A percentile compares a stretch with the other conserved stretches of the same genome.
phyloP scores from a whole-genome alignment of 2,797 vertebrate genomes.

The Garrulus glandarius region DNA sequence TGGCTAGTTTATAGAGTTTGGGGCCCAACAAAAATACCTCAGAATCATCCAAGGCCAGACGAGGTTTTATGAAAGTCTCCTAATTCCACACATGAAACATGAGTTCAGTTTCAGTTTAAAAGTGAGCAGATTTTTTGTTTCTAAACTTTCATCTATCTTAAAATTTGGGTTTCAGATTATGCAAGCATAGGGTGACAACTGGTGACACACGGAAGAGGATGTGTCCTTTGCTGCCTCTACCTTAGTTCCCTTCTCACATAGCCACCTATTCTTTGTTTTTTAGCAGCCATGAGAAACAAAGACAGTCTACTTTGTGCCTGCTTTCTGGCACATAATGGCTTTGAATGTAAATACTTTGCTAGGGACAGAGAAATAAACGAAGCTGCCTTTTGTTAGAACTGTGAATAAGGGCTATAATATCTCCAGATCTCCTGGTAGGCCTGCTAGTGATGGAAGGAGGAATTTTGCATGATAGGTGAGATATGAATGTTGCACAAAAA shows the following conservation, averaged over 20 bases:
- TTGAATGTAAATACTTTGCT: conserved; percentile 12
- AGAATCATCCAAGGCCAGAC: conserved; percentile 41
- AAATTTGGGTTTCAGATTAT: not conserved
- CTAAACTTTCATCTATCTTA: not conserved
- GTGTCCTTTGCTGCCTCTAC: not conserved
- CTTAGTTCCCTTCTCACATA: not conserved
- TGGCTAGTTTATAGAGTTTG: conserved; percentile 59
- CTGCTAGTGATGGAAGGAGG: not conserved
- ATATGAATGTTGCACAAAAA: not conserved
- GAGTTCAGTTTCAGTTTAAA: not conserved
- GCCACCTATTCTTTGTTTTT: not conserved
- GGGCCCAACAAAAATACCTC: conserved; percentile 69
- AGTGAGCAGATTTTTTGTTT: conserved; percentile 6
- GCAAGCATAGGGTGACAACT: not conserved
- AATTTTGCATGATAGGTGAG: not conserved
- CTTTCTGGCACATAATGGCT: not conserved
- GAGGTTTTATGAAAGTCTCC: conserved; percentile 38
- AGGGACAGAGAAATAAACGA: not conserved
- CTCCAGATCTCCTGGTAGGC: not conserved
- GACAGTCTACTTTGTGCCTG: not conserved
- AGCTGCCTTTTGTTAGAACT: not conserved
- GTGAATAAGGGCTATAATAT: not conserved
- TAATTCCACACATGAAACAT: conserved; percentile 3
- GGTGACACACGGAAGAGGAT: not conserved
- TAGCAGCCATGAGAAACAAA: not conserved